Evolutionary conservation across 2,888 invertebrate genomes (phyloP).

Genomic region (Lomographa bimaculata): DNA sequence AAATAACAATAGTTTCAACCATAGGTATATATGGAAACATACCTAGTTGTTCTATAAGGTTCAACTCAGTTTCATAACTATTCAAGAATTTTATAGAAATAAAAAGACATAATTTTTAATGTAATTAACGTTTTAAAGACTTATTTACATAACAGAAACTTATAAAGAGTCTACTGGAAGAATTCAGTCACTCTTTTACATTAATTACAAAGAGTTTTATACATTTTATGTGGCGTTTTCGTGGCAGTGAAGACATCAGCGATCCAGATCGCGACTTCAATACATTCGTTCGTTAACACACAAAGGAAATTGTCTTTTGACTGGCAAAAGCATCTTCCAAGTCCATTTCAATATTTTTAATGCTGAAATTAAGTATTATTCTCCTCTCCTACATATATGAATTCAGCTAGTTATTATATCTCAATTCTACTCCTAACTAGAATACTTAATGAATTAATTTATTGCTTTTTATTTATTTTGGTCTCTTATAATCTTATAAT

Average conservation of each 20-base stretch:
- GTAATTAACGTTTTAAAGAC: conserved; percentile 5
- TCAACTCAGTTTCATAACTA: conserved; percentile 14
- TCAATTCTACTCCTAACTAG: conserved; percentile 55
- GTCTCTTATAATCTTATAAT: conserved; percentile 76
- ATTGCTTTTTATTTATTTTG: conserved; percentile 73
- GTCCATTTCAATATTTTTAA: conserved; percentile 22
- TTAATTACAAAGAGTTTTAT: conserved; percentile 1
- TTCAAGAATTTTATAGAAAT: conserved; percentile 13
- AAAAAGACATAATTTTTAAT: conserved; percentile 13
- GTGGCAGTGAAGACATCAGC: conserved; percentile 30
- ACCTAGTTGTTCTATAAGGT: too few relatives aligned
- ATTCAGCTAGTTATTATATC: conserved; percentile 47
- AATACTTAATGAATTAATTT: conserved; percentile 60
- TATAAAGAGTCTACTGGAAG: background rate
- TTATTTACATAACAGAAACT: conserved; percentile 14
- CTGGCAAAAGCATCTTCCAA: conserved; percentile 59
- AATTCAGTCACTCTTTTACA: conserved; percentile 16
- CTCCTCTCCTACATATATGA: conserved; percentile 41
- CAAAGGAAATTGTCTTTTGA: conserved; percentile 69
- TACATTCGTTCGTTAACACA: conserved; percentile 31
- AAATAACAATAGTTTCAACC: conserved; percentile 22
- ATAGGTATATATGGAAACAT: too few relatives aligned
- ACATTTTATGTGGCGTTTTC: background rate
- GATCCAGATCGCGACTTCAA: conserved; percentile 13
- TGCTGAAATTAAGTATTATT: conserved; percentile 21